phyloP scores from a whole-genome alignment of 2,888 invertebrate species.

The Malthinus flaveolus region DNA sequence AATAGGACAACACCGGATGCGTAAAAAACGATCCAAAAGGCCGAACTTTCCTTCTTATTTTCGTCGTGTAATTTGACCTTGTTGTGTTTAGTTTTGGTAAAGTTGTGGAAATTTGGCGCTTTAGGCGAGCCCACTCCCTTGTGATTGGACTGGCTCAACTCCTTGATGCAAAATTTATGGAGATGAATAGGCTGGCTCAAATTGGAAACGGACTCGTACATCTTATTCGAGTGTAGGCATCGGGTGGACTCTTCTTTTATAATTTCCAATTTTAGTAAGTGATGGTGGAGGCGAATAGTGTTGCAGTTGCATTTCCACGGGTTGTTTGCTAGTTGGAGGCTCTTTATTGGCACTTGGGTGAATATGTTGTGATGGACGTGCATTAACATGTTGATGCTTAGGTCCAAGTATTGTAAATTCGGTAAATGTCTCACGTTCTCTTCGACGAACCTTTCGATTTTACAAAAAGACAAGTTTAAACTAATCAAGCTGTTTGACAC shows the following conservation, averaged over 20 bases:
- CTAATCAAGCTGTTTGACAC: constrained; percentile 45
- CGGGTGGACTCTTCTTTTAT: constrained; percentile 38
- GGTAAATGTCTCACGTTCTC: constrained; percentile 43
- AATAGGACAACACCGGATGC: too few relatives aligned
- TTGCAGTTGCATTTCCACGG: constrained; percentile 46
- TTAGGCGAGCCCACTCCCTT: too few relatives aligned
- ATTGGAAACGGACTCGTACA: constrained; percentile 37
- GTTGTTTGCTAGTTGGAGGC: constrained; percentile 43
- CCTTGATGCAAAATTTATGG: too few relatives aligned
- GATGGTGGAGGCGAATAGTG: constrained; percentile 42
- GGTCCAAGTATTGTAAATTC: constrained; percentile 43
- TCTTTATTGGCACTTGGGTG: constrained; percentile 31
- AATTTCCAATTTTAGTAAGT: constrained; percentile 36
- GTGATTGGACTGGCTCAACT: too few relatives aligned
- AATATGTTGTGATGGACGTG: constrained; percentile 41
- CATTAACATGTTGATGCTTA: constrained; percentile 48
- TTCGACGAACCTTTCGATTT: constrained; percentile 40
- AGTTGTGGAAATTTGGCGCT: too few relatives aligned
- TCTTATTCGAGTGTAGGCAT: constrained; percentile 33
- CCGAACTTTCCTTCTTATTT: too few relatives aligned
- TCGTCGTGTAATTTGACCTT: too few relatives aligned
- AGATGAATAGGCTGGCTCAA: constrained; percentile 21
- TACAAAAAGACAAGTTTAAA: constrained; percentile 45
- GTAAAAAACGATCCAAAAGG: too few relatives aligned
- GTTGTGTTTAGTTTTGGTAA: too few relatives aligned